Base-by-base conservation (phyloP, 92 coral and sea anemone genomes). In the Phymanthus crucifer region DNA sequence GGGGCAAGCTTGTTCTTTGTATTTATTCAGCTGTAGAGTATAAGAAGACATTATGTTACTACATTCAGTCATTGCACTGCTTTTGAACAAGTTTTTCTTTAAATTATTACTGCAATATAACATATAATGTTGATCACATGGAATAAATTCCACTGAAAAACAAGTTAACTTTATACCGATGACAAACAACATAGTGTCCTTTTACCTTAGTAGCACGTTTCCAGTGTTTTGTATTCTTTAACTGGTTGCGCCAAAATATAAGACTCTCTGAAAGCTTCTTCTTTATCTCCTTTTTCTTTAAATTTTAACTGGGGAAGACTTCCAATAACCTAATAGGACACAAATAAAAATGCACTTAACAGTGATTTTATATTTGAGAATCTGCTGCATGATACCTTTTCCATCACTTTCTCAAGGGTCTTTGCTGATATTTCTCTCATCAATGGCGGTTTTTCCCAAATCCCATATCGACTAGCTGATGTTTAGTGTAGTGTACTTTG, bases 1-100 rank as follows among this genome's bases (percentile, higher is more conserved):
- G 36, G 68, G 66, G 31, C 77, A 79, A 72, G 83, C 83, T 10
- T 79, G 74, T 64, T 79, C 84, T 80, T 80, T 23, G 84, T 80
- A 70, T 37, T 80, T 71, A 18, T 80, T 71, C 69, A 80, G 71
- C 84, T 80, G 72, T 32, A 71, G 38, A 46, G 48, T 23, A 48
- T 47, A 71, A 66, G 70, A n/a, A 52, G 70, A n/a, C 11, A 52
- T 10, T 3, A 52, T 52, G 61, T 52, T 52, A 52, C 61, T 52
- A 52, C 61, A 52, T 52, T 14, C 61, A 18, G n/a, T 7, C 19
- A 18, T 18, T 43, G 48, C 61, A 52, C 61, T 52, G 61, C 61
- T 52, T 52, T 52, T 52, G 61, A 52, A 52, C 61, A 43, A 43
- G 48, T 43, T 43, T 58, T 58, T 58, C 26, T 19, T 58, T 58